Percentiles rank a stretch among this genome's conserved stretches.
phyloP scores from a whole-genome alignment of 2,888 invertebrate species.

The Pedicia rivosa region DNA sequence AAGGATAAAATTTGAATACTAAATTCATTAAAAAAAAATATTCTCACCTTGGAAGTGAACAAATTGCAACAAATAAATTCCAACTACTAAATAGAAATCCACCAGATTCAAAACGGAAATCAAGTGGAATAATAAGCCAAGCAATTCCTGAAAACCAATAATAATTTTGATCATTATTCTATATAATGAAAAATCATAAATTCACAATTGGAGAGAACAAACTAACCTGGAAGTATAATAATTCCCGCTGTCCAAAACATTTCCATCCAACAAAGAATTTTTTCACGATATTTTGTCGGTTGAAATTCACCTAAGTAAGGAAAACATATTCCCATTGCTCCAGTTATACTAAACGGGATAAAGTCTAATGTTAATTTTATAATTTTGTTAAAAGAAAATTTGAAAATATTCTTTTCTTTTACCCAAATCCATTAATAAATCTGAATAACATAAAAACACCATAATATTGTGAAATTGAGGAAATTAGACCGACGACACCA shows the following conservation, averaged over 20 bases:
- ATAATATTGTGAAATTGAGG: constrained; percentile 57
- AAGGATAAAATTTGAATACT: neutral
- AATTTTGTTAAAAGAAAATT: too few species aligned
- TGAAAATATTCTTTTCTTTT: too few species aligned
- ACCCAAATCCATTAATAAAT: constrained; percentile 68
- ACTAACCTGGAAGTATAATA: constrained; percentile 53
- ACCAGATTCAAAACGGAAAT: constrained; percentile 39
- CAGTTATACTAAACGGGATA: constrained; percentile 51
- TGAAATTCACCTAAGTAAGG: constrained; percentile 73
- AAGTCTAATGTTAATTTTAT: constrained; percentile 7
- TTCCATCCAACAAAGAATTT: constrained; percentile 72
- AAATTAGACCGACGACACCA: constrained; percentile 52
- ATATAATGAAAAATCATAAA: too few species aligned
- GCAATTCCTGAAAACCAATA: constrained; percentile 54
- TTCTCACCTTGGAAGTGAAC: constrained; percentile 46
- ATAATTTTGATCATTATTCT: too few species aligned
- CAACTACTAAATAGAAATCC: constrained; percentile 57
- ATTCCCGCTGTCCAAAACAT: constrained; percentile 72
- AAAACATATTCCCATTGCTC: constrained; percentile 70
- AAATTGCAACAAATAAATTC: constrained; percentile 65
- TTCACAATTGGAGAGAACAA: too few species aligned
- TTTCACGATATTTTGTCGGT: constrained; percentile 61
- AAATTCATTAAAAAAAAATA: neutral
- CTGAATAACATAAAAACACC: constrained; percentile 54
- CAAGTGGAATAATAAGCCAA: constrained; percentile 60